These are phyloP conservation scores for Lophura nycthemera DNA, from an alignment of 2,113 vertebrate species.

Conservation along the genomic window DNA sequence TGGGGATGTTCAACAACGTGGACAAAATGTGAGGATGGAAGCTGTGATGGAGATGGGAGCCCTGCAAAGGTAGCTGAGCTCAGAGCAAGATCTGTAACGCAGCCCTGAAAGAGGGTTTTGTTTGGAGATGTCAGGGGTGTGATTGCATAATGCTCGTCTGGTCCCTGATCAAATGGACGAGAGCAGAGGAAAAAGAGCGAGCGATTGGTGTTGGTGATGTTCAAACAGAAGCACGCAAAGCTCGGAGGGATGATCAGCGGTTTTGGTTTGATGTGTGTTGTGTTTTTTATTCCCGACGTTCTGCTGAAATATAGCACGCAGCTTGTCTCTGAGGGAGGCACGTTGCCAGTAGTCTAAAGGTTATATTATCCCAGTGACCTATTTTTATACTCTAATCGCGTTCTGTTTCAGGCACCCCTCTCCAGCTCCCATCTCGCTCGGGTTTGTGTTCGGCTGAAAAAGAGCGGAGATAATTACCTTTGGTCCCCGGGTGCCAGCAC, in stretches of 20 bases:
- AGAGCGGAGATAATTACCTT: neutral
- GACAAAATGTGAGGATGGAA: constrained; percentile 21
- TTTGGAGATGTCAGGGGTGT: constrained; percentile 34
- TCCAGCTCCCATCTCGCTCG: constrained; percentile 18
- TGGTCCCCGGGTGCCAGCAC: neutral
- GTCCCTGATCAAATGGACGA: constrained; percentile 43
- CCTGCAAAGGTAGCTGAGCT: constrained; percentile 7
- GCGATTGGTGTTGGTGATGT: constrained; percentile 43
- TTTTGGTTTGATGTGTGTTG: constrained; percentile 55
- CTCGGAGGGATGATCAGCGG: constrained; percentile 37
- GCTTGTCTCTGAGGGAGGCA: constrained; percentile 51
- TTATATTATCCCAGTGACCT: constrained; percentile 74
- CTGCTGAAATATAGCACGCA: constrained; percentile 39
- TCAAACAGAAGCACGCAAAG: constrained; percentile 60
- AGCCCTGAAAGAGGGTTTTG: constrained; percentile 43
- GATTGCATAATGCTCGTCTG: constrained; percentile 46
- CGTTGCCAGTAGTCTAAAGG: constrained; percentile 69
- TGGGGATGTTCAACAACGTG: constrained; percentile 30
- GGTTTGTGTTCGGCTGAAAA: constrained; percentile 4
- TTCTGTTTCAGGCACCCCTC: constrained; percentile 34
- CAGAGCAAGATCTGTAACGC: constrained; percentile 15
- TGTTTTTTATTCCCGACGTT: constrained; percentile 33
- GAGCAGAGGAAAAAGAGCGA: constrained; percentile 42
- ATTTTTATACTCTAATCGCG: constrained; percentile 62
- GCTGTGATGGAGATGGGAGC: neutral